phyloP scores from a whole-genome alignment of 2,797 vertebrate genomes.

The Clarias platycephalus region DNA sequence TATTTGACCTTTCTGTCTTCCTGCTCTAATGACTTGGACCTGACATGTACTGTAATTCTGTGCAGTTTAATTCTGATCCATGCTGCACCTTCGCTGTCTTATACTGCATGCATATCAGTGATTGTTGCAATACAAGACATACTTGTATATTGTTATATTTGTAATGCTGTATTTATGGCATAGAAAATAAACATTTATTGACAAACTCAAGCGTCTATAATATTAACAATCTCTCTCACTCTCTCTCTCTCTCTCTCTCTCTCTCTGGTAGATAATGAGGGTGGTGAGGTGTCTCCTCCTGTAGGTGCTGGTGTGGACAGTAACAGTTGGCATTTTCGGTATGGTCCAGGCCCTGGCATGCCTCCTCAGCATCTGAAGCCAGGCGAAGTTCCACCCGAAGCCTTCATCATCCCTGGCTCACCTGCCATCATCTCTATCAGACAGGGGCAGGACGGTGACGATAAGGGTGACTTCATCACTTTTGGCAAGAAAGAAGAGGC shows the following conservation, averaged over 20 bases:
- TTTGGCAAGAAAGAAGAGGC: conserved; percentile 98
- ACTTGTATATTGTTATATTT: background rate
- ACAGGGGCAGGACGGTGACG: conserved; percentile 91
- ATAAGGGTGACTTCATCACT: conserved; percentile 98
- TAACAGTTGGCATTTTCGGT: conserved; percentile 99
- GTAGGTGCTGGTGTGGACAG: conserved; percentile 97
- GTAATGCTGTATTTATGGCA: background rate
- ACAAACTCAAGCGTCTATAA: background rate
- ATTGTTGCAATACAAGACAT: conserved; percentile 19
- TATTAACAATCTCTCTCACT: conserved; percentile 21
- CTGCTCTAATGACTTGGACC: conserved; percentile 28
- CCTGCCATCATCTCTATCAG: conserved; percentile 99
- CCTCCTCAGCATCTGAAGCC: conserved; percentile 91
- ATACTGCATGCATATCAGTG: conserved; percentile 16
- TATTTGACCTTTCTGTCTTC: conserved; percentile 50
- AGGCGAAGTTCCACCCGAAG: conserved; percentile 93
- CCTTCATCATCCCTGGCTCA: conserved; percentile 98
- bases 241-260: conserved; percentile 45
- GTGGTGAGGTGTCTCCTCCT: conserved; percentile 94
- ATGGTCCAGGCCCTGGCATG: conserved; percentile 83
- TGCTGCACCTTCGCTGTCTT: conserved; percentile 33
- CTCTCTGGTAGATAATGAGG: conserved; percentile 85
- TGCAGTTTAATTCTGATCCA: conserved; percentile 42
- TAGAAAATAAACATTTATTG: background rate
- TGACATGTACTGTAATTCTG: conserved; percentile 49